Percentiles rank a stretch among this genome's conserved stretches.
Evolutionary conservation across 2,797 vertebrate species (phyloP).

Genomic region (Protonibea diacanthus): DNA sequence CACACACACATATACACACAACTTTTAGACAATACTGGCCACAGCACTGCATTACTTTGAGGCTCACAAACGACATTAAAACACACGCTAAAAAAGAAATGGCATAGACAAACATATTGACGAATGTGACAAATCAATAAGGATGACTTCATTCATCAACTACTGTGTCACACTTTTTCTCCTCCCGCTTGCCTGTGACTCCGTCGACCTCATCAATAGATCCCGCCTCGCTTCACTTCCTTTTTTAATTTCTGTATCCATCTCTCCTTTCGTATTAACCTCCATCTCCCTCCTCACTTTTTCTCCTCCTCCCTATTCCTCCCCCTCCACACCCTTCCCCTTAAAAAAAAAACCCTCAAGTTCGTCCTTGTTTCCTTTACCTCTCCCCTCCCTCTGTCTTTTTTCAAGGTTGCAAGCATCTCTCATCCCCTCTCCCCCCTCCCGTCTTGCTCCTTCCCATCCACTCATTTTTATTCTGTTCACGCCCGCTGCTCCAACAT

Average conservation of each 20-base stretch:
- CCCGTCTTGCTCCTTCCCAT: constrained; percentile 16
- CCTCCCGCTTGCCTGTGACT: constrained; percentile 24
- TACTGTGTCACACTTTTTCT: neutral
- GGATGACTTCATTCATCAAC: constrained; percentile 1
- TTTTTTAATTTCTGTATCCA: constrained; percentile 61
- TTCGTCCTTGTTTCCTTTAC: constrained; percentile 24
- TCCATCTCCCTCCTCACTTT: neutral
- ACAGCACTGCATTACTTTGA: neutral
- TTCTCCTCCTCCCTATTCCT: neutral
- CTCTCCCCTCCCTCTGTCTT: constrained; percentile 18
- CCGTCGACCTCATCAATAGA: constrained; percentile 47
- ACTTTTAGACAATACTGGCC: neutral
- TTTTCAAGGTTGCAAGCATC: constrained; percentile 42
- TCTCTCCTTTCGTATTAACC: constrained; percentile 22
- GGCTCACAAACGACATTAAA: neutral
- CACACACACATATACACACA: constrained; percentile 12
- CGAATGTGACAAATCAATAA: constrained; percentile 25
- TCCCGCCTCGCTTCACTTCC: constrained; percentile 53
- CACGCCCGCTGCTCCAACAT: constrained; percentile 7
- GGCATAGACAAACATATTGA: neutral
- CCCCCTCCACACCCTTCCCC: neutral
- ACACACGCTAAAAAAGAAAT: neutral
- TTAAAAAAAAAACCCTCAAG: constrained; percentile 23
- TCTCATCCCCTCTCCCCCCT: constrained; percentile 8
- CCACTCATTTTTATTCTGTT: constrained; percentile 51